These are phyloP conservation scores for Xestia ashworthii DNA, from an alignment of 2,888 invertebrate genomes.

Conservation along the genomic window DNA sequence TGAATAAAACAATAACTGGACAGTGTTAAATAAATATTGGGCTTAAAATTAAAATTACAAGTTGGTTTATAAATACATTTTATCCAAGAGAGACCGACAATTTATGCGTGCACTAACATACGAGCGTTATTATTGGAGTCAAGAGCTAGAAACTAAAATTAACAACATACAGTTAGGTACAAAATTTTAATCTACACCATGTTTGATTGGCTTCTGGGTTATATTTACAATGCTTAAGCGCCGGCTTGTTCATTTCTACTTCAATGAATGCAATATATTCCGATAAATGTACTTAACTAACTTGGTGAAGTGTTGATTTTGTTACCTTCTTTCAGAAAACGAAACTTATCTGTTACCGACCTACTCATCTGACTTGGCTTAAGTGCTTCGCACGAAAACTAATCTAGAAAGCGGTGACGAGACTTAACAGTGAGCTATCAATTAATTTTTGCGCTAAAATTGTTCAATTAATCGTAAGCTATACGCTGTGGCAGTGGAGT, in stretches of 20 bases:
- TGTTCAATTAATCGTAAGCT: slow-evolving; percentile 71
- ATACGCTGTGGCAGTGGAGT: slow-evolving; percentile 69
- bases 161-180: slow-evolving; percentile 49
- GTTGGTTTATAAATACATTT: slow-evolving; percentile 50
- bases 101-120: slow-evolving; percentile 50
- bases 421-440: slow-evolving; percentile 48
- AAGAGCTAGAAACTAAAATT: slow-evolving; percentile 63
- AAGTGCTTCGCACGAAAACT: slow-evolving; percentile 20
- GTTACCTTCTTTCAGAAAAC: background rate
- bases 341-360: background rate
- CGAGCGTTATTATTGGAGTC: slow-evolving; percentile 59
- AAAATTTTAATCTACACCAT: slow-evolving; percentile 51
- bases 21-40: slow-evolving; percentile 1
- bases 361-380: background rate
- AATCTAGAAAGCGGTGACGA: slow-evolving; percentile 14
- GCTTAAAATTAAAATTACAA: slow-evolving; percentile 25
- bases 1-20: background rate
- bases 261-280: slow-evolving; percentile 35
- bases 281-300: background rate
- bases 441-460: slow-evolving; percentile 68
- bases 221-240: slow-evolving; percentile 10
- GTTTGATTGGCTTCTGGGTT: slow-evolving; percentile 27
- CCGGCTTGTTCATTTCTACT: background rate
- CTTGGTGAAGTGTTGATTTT: background rate
- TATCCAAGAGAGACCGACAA: slow-evolving; percentile 42